Conservation (phyloP, 2,888 invertebrate species). For the Macrophya annulata region DNA sequence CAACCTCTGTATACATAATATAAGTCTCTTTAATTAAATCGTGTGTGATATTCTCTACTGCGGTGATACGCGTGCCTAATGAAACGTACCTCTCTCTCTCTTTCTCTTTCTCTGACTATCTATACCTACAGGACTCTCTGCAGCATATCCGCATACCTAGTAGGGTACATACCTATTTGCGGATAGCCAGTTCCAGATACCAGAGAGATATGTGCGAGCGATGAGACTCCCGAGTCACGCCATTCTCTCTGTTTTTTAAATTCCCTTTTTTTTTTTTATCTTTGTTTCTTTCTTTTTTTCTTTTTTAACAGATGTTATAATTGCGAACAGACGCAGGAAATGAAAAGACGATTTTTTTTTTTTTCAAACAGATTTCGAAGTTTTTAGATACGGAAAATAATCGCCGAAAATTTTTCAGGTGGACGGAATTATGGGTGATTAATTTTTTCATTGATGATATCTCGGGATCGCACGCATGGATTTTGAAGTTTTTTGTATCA, state of each 20-base stretch:
- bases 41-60: background rate
- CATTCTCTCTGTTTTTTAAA: background rate
- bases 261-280: background rate
- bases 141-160: slow-evolving; percentile 48
- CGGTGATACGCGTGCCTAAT: slow-evolving; percentile 46
- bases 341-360: too few relatives aligned
- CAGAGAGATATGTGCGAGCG: background rate
- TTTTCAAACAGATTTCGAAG: too few relatives aligned
- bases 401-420: too few relatives aligned
- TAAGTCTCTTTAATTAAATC: slow-evolving; percentile 52
- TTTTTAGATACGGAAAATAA: too few relatives aligned
- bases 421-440: too few relatives aligned
- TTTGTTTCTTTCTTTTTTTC: background rate
- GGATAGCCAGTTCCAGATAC: slow-evolving; percentile 25
- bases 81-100: slow-evolving; percentile 40
- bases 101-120: background rate
- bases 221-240: background rate
- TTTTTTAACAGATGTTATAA: background rate
- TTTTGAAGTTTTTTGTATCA: too few relatives aligned
- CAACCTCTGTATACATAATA: background rate
- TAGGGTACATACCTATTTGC: background rate
- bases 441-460: too few relatives aligned
- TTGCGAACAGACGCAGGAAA: background rate
- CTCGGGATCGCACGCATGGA: too few relatives aligned
- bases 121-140: background rate